Conservation (phyloP, 2,113 vertebrate genomes). For the Hemicordylus capensis region DNA sequence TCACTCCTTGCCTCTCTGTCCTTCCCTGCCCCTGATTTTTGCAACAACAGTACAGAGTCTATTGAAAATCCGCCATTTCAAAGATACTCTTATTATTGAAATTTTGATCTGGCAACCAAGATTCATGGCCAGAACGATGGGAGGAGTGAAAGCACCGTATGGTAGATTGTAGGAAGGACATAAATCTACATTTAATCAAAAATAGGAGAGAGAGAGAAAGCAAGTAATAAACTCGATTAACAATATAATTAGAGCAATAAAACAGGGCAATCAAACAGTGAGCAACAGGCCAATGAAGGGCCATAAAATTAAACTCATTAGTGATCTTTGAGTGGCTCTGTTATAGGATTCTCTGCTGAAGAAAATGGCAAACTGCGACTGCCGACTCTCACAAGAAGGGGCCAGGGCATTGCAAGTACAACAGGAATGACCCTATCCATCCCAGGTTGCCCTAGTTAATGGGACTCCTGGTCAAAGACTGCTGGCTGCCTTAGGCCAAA, state of each 20-base stretch:
- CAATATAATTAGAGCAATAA: slow-evolving; percentile 43
- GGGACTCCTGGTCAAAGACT: too few species aligned
- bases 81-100: neutral
- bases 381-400: neutral
- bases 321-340: neutral
- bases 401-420: neutral
- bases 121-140: neutral
- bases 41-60: neutral
- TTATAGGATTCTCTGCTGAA: neutral
- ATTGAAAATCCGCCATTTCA: neutral
- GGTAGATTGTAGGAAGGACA: neutral
- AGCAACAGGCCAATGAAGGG: slow-evolving; percentile 38
- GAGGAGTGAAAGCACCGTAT: neutral
- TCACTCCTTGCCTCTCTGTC: neutral
- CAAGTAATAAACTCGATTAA: slow-evolving; percentile 42
- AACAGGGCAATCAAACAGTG: slow-evolving; percentile 30
- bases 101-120: neutral
- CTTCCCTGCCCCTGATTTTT: neutral
- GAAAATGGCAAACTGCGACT: neutral
- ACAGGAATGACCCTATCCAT: neutral
- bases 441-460: neutral
- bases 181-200: slow-evolving; percentile 34
- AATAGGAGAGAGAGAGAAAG: neutral
- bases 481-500: too few species aligned
- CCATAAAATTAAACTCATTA: slow-evolving; percentile 43